Evolutionary conservation across 1,140 invertebrate genomes (phyloP), one percentile per base, ranked within the genome.

Genomic region (Drosophila dunni): DNA sequence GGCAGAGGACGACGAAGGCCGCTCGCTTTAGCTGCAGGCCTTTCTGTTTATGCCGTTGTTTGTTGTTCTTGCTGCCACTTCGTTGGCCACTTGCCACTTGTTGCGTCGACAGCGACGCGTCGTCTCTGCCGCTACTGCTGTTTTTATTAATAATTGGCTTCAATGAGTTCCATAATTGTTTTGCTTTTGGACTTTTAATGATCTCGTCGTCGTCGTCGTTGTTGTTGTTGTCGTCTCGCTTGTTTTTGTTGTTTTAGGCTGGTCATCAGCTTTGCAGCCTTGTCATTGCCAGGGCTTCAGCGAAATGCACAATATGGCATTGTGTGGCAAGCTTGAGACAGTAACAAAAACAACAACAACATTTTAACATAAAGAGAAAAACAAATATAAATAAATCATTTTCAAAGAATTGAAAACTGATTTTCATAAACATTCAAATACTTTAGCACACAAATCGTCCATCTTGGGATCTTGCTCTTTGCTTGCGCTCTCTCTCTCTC

Each of bases 121-220:
- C 78, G 67, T 64, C 62, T 66, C 63, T 51, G 44, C 57, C 40
- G 38, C 34, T 54, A 48, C 50, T 67, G 51, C 66, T 83, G 76
- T 88, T 79, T 83, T 83, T 88, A 84, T 81, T 88, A 84, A 88
- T 88, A 88, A 88, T 88, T 88, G 84, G 84, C 84, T 88, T 88
- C 84, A 88, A 88, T 88, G 84, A 88, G 84, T 88, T 89, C 84
- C 84, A 88, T 88, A 88, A 88, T 88, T 88, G 84, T 89, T 88
- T 89, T 88, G 83, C 82, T 89, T 88, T 88, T 74, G 76, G 83
- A 83, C 83, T 88, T 89, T 88, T 88, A 88, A 88, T 88, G 83
- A 88, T 88, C 84, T 83, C 83, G 76, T 79, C 84, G 67, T 65
- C 60, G 70, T 51, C 24, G 68, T 64, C n/a, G 74, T 29, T 46